phyloP scores from a whole-genome alignment of 2,797 vertebrate species.

The Lerista edwardsae region DNA sequence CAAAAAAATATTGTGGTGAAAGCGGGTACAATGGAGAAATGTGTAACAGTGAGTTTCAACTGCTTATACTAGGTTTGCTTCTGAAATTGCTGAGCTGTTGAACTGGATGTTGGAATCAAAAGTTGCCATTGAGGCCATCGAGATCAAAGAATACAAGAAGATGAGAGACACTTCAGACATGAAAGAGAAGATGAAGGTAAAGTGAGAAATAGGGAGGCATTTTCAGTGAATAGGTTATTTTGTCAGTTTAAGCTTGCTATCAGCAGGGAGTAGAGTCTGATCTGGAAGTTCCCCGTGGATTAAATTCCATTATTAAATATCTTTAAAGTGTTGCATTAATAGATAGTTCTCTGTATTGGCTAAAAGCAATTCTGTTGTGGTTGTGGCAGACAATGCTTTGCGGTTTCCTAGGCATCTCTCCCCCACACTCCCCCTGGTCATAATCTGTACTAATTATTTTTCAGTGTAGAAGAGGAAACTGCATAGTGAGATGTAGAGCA shows the following conservation, averaged over 20 bases:
- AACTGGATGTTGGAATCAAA: constrained; percentile 86
- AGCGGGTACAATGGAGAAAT: background rate
- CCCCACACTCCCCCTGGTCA: background rate
- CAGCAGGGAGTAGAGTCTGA: constrained; percentile 51
- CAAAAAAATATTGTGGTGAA: constrained; percentile 23
- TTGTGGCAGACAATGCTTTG: background rate
- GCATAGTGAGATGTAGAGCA: background rate
- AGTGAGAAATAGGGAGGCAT: constrained; percentile 32
- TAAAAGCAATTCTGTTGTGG: background rate
- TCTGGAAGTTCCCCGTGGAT: constrained; percentile 36
- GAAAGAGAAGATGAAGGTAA: constrained; percentile 86
- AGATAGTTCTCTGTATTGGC: constrained; percentile 4
- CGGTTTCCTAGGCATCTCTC: background rate
- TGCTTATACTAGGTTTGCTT: constrained; percentile 84
- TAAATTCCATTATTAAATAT: constrained; percentile 42
- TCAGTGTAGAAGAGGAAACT: constrained; percentile 21
- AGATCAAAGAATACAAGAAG: constrained; percentile 82
- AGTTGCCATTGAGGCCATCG: constrained; percentile 77
- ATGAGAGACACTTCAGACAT: constrained; percentile 78
- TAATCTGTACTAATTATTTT: background rate
- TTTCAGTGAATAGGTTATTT: constrained; percentile 57
- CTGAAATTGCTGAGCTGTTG: constrained; percentile 80
- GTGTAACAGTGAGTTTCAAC: constrained; percentile 44
- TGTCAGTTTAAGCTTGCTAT: constrained; percentile 47
- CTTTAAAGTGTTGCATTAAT: constrained; percentile 35